These are phyloP conservation scores for Genyomyrus donnyi DNA, from an alignment of 2,113 vertebrate genomes.

Conservation along the genomic window DNA sequence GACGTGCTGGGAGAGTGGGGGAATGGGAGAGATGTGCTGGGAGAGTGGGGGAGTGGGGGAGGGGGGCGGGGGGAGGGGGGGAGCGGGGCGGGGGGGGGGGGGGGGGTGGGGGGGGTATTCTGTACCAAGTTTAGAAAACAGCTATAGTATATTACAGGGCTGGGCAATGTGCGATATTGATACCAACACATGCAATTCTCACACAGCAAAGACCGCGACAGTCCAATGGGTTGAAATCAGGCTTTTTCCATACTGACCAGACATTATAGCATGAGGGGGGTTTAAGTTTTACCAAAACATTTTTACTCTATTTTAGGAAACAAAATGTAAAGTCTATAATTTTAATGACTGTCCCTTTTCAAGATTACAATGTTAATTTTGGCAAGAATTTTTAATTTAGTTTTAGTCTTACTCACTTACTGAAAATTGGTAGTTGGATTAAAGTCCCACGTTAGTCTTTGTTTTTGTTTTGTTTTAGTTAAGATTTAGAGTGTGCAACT, in stretches of 20 bases:
- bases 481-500: no score
- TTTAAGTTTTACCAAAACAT: neutral
- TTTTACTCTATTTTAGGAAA: neutral
- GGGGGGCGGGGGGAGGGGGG: no score
- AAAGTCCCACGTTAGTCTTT: no score
- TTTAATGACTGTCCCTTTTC: neutral
- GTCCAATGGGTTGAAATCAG: neutral
- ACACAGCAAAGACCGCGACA: neutral
- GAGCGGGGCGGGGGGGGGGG: no score
- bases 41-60: no score
- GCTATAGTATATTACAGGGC: neutral
- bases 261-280: neutral
- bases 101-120: neutral
- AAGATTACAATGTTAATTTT: neutral
- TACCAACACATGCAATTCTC: neutral
- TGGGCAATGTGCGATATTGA: neutral
- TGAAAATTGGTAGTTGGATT: no score
- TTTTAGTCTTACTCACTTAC: no score
- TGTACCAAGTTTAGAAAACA: neutral
- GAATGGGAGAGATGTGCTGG: no score
- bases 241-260: neutral
- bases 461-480: no score
- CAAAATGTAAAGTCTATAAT: neutral
- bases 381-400: no score
- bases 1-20: no score